Percentiles rank a stretch among this genome's conserved stretches.
These are phyloP conservation scores for Heteractis magnifica DNA, from an alignment of 92 coral and sea anemone genomes.

Conservation along the genomic window DNA sequence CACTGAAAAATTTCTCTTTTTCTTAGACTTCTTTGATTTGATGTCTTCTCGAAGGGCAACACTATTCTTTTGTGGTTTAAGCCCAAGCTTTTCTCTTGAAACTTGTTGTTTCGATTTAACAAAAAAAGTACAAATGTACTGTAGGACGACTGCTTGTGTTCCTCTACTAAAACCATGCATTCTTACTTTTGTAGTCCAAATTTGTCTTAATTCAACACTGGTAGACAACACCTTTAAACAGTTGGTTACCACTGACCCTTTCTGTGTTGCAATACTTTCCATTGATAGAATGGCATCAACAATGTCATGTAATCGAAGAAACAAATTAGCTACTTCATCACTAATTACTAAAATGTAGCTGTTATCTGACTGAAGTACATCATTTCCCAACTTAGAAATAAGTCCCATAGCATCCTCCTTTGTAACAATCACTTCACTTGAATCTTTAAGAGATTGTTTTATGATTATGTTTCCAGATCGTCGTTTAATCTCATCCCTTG, in stretches of 20 bases:
- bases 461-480: conserved; percentile 1
- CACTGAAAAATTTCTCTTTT: background rate
- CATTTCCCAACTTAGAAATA: conserved; percentile 27
- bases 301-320: conserved; percentile 43
- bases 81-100: conserved; percentile 35
- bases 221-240: no score
- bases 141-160: conserved; percentile 22
- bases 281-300: background rate
- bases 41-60: conserved; percentile 29
- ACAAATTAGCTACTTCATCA: conserved; percentile 29
- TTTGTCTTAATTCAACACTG: no score
- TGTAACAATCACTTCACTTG: conserved; percentile 2
- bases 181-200: no score
- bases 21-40: conserved; percentile 25
- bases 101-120: conserved; percentile 51
- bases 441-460: conserved; percentile 15
- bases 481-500: conserved; percentile 47
- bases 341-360: conserved; percentile 35
- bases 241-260: no score
- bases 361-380: conserved; percentile 19
- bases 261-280: no score
- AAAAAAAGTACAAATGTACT: conserved; percentile 43
- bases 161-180: no score
- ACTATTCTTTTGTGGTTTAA: conserved; percentile 53
- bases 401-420: conserved; percentile 35